These are phyloP conservation scores for Dolichoris vasculosae DNA, from an alignment of 1,140 invertebrate species.

Conservation along the genomic window DNA sequence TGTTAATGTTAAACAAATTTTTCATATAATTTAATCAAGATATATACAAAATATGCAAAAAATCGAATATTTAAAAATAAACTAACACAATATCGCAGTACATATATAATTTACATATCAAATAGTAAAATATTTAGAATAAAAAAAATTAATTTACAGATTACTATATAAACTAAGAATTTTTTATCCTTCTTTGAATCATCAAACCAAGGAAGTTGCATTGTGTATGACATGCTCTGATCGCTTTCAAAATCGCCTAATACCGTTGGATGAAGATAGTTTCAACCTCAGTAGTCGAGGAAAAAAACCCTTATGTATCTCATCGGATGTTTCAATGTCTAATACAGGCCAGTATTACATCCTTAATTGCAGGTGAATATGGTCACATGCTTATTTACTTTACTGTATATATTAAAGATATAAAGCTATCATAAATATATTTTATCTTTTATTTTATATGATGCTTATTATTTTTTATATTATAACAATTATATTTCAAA, in stretches of 20 bases:
- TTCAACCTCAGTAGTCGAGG: background rate
- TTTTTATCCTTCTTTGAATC: constrained; percentile 20
- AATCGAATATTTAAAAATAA: too few species aligned
- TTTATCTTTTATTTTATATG: too few species aligned
- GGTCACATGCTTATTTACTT: too few species aligned
- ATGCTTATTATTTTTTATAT: too few species aligned
- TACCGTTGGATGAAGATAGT: background rate
- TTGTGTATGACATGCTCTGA: constrained; percentile 43
- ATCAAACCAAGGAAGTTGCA: background rate
- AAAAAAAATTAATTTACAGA: constrained; percentile 11
- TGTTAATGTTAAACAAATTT: too few species aligned
- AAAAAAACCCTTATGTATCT: constrained; percentile 26
- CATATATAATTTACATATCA: too few species aligned
- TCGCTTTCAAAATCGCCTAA: background rate
- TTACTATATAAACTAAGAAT: constrained; percentile 45
- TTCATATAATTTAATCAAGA: too few species aligned
- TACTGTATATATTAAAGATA: too few species aligned
- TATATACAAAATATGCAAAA: too few species aligned
- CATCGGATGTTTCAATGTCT: constrained; percentile 32
- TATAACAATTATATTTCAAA: background rate
- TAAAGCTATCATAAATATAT: too few species aligned
- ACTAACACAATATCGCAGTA: too few species aligned
- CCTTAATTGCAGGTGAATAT: constrained; percentile 50
- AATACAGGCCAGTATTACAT: constrained; percentile 20
- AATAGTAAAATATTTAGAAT: too few species aligned